Conservation (phyloP, 1,140 invertebrate genomes). For the Plodia interpunctella region DNA sequence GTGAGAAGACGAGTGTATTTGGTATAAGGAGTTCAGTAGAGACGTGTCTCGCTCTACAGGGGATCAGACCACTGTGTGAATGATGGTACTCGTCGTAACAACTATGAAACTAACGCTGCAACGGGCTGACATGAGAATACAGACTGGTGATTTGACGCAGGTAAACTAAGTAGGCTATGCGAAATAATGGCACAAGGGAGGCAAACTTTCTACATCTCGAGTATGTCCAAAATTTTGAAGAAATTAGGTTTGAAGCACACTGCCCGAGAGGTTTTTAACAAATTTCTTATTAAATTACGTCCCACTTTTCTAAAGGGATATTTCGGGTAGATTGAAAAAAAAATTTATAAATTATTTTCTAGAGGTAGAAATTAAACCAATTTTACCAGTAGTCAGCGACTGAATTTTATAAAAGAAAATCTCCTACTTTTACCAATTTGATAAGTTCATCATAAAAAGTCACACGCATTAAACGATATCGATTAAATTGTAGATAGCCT, state of each 20-base stretch:
- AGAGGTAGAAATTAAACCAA: conserved; percentile 59
- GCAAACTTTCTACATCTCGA: conserved; percentile 50
- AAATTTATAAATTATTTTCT: conserved; percentile 71
- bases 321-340: conserved; percentile 44
- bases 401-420: conserved; percentile 70
- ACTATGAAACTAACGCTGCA: conserved; percentile 48
- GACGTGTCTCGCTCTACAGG: conserved; percentile 43
- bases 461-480: conserved; percentile 36
- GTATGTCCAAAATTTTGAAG: conserved; percentile 40
- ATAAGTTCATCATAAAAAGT: conserved; percentile 53
- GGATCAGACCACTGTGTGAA: conserved; percentile 18
- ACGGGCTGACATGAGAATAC: conserved; percentile 52
- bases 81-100: conserved; percentile 29
- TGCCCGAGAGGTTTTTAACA: conserved; percentile 46
- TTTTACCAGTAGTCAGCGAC: conserved; percentile 68
- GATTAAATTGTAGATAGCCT: conserved; percentile 46
- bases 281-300: conserved; percentile 40
- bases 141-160: conserved; percentile 38
- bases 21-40: conserved; percentile 3
- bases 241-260: conserved; percentile 53
- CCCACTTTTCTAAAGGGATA: conserved; percentile 41
- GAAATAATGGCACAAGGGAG: conserved; percentile 72
- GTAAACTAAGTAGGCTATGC: conserved; percentile 55
- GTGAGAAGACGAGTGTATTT: not conserved
- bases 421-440: conserved; percentile 60